Conservation (phyloP, 2,888 invertebrate genomes). For the Coelinius sp. region DNA sequence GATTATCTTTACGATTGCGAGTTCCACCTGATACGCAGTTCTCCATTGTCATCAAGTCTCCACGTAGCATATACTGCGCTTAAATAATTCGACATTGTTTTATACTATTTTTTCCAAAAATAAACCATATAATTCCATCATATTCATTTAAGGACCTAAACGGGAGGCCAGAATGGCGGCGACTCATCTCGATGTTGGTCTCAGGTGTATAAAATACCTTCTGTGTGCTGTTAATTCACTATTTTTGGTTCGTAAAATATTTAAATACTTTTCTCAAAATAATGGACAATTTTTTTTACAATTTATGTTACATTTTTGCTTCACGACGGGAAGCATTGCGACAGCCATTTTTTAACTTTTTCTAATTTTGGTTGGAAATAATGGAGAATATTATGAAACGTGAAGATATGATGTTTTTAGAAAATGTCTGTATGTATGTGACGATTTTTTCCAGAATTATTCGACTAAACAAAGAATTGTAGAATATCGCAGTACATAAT, state of each 20-base stretch:
- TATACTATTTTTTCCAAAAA: background rate
- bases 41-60: background rate
- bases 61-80: background rate
- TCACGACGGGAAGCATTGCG: too few species aligned
- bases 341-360: too few species aligned
- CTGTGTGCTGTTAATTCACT: constrained; percentile 79
- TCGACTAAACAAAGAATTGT: too few species aligned
- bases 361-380: too few species aligned
- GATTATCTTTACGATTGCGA: background rate
- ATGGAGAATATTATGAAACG: too few species aligned
- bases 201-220: constrained; percentile 78
- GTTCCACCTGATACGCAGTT: constrained; percentile 1
- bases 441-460: too few species aligned
- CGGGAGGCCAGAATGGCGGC: constrained; percentile 58
- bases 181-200: constrained; percentile 73
- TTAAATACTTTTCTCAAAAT: background rate
- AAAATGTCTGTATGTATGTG: too few species aligned
- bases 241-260: constrained; percentile 74
- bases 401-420: too few species aligned
- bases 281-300: background rate
- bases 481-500: too few species aligned
- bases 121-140: background rate
- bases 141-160: background rate
- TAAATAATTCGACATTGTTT: background rate
- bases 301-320: too few species aligned